phyloP scores from a whole-genome alignment of 2,113 vertebrate genomes.

The Stigmatopora argus region DNA sequence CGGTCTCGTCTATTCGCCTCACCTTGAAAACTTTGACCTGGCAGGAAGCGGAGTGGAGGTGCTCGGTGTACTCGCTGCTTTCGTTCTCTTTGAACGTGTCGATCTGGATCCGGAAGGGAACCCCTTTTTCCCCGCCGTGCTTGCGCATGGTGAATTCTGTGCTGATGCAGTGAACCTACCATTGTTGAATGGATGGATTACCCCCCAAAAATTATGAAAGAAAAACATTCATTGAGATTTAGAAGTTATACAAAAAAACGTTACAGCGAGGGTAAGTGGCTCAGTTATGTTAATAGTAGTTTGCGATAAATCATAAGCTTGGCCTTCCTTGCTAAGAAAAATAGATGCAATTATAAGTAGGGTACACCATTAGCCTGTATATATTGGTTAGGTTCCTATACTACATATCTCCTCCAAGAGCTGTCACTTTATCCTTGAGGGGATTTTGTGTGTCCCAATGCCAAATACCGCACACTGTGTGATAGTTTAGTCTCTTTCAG shows the following conservation, averaged over 20 bases:
- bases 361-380: too few species aligned
- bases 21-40: constrained; percentile 99
- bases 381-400: too few species aligned
- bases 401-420: too few species aligned
- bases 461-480: too few species aligned
- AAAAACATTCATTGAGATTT: neutral
- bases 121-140: constrained; percentile 94
- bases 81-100: constrained; percentile 94
- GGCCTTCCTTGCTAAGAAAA: too few species aligned
- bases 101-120: constrained; percentile 94
- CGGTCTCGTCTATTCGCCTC: constrained; percentile 2
- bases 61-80: constrained; percentile 88
- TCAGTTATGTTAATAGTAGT: too few species aligned
- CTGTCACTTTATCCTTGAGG: too few species aligned
- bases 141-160: constrained; percentile 98
- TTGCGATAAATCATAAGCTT: too few species aligned
- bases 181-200: neutral
- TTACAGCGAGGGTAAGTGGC: too few species aligned
- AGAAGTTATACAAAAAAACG: neutral
- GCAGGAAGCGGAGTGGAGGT: constrained; percentile 95
- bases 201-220: neutral
- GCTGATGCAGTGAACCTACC: constrained; percentile 95
- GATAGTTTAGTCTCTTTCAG: too few species aligned
- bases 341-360: too few species aligned
- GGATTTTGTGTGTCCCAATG: too few species aligned